Evolutionary conservation across 2,888 invertebrate species (phyloP), one percentile per base, ranked within the genome.

Genomic region (Polydrusus pterygomalis): DNA sequence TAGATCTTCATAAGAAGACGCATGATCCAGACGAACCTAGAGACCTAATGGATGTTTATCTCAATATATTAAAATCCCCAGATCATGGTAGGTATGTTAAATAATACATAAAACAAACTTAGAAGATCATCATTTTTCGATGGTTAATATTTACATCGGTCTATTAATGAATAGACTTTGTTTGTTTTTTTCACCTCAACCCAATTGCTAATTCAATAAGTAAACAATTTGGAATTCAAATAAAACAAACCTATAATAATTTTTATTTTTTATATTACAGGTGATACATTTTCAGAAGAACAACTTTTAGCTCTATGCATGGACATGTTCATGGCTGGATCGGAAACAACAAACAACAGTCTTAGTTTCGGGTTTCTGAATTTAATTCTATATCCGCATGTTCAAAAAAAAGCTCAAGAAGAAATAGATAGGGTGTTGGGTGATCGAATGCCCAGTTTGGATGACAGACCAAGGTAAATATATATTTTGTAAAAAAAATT

Each of bases 241-340:
- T 25, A 25, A 25, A 25, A 25, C 5, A 25, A 25, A n/a, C n/a
- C n/a, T n/a, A n/a, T n/a, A n/a, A n/a, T n/a, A n/a, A n/a, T n/a
- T n/a, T 45, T 2, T 45, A n/a, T 45, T 45, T 45, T 67, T 2
- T 9, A 58, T 58, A 8, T 70, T 72, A 18, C 47, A 77, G 77
- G 62, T 30, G 86, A 88, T 0, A 90, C 90, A 2, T 92, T 93
- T 84, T 89, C 91, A 79, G 95, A 96, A 84, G 91, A 91, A 9
- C 96, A 96, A 81, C 87, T 96, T 67, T 86, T 96, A 72, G 94
- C 95, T 0, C 92, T 94, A 82, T 95, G 95, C 82, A 89, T 96
- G 90, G 96, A 96, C 82, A 91, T 96, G 90, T 96, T 96, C 82
- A 92, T 96, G 90, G 96, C 96, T 20, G 96, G 96, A 0, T 94